Conservation (phyloP, 2,888 invertebrate species). For the Dascillus cervinus region DNA sequence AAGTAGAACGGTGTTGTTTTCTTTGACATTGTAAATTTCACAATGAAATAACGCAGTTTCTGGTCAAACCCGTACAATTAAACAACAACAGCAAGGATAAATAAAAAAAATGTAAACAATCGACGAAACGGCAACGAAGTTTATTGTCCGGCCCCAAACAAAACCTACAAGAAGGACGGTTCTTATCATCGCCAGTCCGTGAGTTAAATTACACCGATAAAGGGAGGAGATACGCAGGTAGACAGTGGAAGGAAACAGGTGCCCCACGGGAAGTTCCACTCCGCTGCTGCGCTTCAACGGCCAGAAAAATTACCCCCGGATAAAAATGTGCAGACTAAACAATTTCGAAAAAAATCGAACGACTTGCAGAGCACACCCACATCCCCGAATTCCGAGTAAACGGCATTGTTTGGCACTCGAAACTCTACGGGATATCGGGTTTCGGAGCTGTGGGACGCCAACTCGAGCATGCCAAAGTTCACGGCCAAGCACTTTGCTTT, state of each 20-base stretch:
- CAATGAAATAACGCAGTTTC: too few species aligned
- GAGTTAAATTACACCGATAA: too few species aligned
- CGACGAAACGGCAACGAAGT: too few species aligned
- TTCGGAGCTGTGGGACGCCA: conserved; percentile 21
- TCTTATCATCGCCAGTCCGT: too few species aligned
- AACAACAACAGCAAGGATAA: too few species aligned
- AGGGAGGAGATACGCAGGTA: conserved; percentile 37
- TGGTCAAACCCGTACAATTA: too few species aligned
- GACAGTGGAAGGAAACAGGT: conserved; percentile 37
- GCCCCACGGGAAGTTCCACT: conserved; percentile 23
- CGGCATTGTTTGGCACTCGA: conserved; percentile 16
- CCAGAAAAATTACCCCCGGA: background rate
- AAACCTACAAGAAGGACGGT: too few species aligned
- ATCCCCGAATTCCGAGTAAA: conserved; percentile 15
- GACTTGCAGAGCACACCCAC: conserved; percentile 14
- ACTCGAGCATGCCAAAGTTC: conserved; percentile 25
- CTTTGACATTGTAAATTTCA: too few species aligned
- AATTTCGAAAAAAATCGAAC: too few species aligned
- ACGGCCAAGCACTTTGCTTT: conserved; percentile 20
- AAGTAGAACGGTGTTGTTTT: too few species aligned
- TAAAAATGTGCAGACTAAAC: background rate
- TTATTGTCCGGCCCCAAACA: too few species aligned
- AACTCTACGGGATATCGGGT: conserved; percentile 18
- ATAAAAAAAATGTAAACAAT: too few species aligned
- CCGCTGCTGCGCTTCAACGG: conserved; percentile 9